phyloP scores from a whole-genome alignment of 2,888 invertebrate genomes.

The Mythimna impura region DNA sequence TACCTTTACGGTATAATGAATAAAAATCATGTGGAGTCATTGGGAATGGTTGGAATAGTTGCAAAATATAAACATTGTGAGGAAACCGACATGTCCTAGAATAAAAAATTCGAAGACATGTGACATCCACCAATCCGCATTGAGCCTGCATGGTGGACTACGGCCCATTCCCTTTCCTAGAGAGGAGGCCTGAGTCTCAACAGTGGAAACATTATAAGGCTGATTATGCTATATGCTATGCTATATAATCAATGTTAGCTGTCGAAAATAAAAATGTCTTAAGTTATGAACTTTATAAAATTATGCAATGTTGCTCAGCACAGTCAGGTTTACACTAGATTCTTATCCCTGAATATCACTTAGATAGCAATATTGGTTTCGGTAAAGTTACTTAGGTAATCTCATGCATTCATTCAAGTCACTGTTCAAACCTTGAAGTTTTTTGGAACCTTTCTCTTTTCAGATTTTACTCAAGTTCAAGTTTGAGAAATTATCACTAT shows the following conservation, averaged over 20 bases:
- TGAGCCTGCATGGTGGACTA: too few relatives aligned
- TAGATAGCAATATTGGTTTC: constrained; percentile 33
- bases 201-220: too few relatives aligned
- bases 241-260: too few relatives aligned
- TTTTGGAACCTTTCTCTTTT: constrained; percentile 54
- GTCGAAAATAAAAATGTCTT: background rate
- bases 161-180: too few relatives aligned
- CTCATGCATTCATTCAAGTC: constrained; percentile 34
- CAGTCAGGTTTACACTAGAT: constrained; percentile 10
- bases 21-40: constrained; percentile 1
- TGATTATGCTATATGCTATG: too few relatives aligned
- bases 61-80: background rate
- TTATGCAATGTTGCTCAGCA: constrained; percentile 16
- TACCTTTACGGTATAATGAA: background rate
- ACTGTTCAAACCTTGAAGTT: constrained; percentile 40
- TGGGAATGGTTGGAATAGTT: background rate
- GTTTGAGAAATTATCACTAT: constrained; percentile 6
- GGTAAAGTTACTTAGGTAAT: constrained; percentile 33
- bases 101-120: too few relatives aligned
- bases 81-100: too few relatives aligned
- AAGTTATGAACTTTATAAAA: constrained; percentile 3
- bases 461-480: constrained; percentile 13
- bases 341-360: constrained; percentile 36
- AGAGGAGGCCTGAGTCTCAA: too few relatives aligned
- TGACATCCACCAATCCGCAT: too few relatives aligned